phyloP scores from a whole-genome alignment of 2,888 invertebrate genomes.

The Lepidochrysops patricia region DNA sequence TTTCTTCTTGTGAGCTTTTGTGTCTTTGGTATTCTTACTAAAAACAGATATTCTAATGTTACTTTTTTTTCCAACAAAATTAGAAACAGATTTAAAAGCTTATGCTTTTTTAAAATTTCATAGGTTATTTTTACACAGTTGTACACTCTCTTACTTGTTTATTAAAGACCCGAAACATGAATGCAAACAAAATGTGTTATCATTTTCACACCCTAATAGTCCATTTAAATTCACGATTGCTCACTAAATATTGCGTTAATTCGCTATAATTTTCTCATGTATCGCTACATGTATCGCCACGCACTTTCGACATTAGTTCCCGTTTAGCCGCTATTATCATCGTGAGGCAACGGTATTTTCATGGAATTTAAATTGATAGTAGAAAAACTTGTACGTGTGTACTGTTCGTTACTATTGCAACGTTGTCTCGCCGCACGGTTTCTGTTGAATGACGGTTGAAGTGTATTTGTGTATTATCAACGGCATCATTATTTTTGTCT shows the following conservation, averaged over 20 bases:
- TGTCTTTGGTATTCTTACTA: not conserved
- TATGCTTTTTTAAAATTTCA: too few relatives aligned
- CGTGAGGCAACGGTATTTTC: slow-evolving; percentile 9
- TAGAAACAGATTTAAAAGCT: too few relatives aligned
- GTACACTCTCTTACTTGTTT: too few relatives aligned
- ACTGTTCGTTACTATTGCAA: not conserved
- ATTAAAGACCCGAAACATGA: not conserved
- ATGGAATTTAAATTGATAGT: slow-evolving; percentile 6
- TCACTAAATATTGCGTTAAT: slow-evolving; percentile 6
- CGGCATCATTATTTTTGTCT: not conserved
- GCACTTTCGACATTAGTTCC: slow-evolving; percentile 9
- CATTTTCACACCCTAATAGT: not conserved
- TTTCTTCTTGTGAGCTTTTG: not conserved
- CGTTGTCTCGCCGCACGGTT: not conserved
- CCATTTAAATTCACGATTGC: slow-evolving; percentile 7
- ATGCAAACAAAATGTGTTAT: not conserved
- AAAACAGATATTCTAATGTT: not conserved
- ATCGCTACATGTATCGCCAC: too few relatives aligned
- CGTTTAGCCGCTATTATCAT: not conserved
- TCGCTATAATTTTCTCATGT: slow-evolving; percentile 9
- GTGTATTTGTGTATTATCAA: not conserved
- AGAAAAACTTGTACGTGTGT: not conserved
- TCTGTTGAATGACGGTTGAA: not conserved
- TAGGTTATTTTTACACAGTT: too few relatives aligned
- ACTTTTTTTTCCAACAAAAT: too few relatives aligned